Percentiles rank a stretch among this genome's conserved stretches.
These are phyloP conservation scores for Rhinolophus ferrumequinum DNA, from an alignment of 2,113 vertebrate genomes.

Conservation along the genomic window DNA sequence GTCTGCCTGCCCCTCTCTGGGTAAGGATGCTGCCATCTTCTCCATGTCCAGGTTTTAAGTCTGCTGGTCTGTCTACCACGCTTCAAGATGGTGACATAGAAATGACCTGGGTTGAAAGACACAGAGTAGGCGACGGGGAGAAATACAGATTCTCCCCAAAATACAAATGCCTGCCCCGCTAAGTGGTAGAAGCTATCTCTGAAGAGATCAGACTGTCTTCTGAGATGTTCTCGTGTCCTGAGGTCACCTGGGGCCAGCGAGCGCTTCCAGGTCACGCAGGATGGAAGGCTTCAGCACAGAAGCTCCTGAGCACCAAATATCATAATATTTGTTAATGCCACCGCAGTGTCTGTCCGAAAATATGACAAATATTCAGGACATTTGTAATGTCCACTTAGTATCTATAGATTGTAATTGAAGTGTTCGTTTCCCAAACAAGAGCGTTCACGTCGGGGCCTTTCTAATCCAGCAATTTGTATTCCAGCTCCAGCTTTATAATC, in stretches of 20 bases:
- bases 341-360: neutral
- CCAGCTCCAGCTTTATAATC: neutral
- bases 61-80: neutral
- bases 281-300: neutral
- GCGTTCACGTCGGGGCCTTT: rapidly evolving
- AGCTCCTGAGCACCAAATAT: neutral
- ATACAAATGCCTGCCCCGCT: neutral
- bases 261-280: neutral
- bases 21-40: neutral
- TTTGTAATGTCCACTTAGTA: neutral
- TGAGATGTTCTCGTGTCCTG: neutral
- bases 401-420: neutral
- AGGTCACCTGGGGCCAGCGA: neutral
- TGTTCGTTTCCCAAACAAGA: neutral
- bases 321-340: neutral
- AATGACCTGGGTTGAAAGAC: neutral
- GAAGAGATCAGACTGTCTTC: neutral
- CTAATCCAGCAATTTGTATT: neutral
- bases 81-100: neutral
- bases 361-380: neutral
- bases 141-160: neutral
- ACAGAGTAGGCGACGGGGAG: too few species aligned
- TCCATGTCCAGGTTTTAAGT: neutral
- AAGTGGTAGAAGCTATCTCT: neutral
- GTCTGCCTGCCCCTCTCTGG: neutral